phyloP scores from a whole-genome alignment of 1,140 invertebrate species.

The Drosophila insularis region DNA sequence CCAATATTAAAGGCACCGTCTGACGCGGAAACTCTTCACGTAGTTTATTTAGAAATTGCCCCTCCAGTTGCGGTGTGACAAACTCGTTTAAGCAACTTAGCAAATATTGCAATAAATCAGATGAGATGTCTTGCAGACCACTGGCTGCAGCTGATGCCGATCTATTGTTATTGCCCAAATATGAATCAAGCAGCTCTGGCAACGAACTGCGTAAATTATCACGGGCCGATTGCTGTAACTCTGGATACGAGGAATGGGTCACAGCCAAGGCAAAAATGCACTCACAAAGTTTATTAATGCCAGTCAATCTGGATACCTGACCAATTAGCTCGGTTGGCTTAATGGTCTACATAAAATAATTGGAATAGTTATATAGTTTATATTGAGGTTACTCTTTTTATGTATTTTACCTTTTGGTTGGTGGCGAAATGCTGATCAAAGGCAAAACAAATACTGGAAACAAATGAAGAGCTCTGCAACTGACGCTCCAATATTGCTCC shows the following conservation, averaged over 20 bases:
- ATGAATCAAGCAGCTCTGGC: conserved; percentile 92
- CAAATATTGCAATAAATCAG: conserved; percentile 93
- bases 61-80: conserved; percentile 87
- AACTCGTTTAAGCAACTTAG: conserved; percentile 85
- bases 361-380: conserved; percentile 71
- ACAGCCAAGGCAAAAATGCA: conserved; percentile 93
- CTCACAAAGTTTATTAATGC: conserved; percentile 93
- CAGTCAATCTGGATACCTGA: conserved; percentile 92
- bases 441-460: conserved; percentile 91
- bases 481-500: conserved; percentile 88
- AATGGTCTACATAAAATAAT: conserved; percentile 30
- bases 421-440: conserved; percentile 88
- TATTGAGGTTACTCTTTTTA: background rate
- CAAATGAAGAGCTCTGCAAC: conserved; percentile 88
- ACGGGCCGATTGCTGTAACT: conserved; percentile 88
- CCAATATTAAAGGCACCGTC: conserved; percentile 92
- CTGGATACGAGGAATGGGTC: conserved; percentile 89
- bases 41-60: conserved; percentile 91
- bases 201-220: conserved; percentile 92
- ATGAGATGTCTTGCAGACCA: conserved; percentile 93
- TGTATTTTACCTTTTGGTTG: conserved; percentile 84
- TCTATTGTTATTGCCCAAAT: conserved; percentile 87
- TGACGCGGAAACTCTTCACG: conserved; percentile 93
- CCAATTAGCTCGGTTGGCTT: conserved; percentile 87
- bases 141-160: conserved; percentile 88